phyloP scores from a whole-genome alignment of 2,113 vertebrate genomes.

The Puntigrus tetrazona region DNA sequence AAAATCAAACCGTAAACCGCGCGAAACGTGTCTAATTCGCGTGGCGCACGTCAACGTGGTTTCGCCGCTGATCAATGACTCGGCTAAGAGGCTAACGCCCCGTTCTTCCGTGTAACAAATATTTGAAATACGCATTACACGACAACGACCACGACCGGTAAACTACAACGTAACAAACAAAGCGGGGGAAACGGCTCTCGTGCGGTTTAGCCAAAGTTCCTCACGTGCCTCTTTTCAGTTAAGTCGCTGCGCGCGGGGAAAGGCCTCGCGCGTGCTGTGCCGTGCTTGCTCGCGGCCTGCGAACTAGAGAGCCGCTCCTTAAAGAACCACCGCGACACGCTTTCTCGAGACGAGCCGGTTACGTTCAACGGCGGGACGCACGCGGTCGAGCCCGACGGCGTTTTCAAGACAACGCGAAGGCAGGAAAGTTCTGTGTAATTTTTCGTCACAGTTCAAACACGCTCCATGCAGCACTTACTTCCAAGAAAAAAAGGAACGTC shows the following conservation, averaged over 20 bases:
- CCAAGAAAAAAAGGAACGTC: slow-evolving; percentile 80
- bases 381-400: neutral
- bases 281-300: slow-evolving; percentile 28
- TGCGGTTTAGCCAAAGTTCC: neutral
- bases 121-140: neutral
- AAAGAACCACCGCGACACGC: neutral
- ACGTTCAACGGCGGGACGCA: too few relatives aligned
- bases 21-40: neutral
- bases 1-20: neutral
- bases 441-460: slow-evolving; percentile 68
- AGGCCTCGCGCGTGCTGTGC: slow-evolving; percentile 55
- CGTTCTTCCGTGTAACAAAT: neutral
- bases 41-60: slow-evolving; percentile 22
- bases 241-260: slow-evolving; percentile 38
- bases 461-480: slow-evolving; percentile 82
- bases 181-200: neutral
- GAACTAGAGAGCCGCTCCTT: neutral
- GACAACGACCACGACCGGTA: neutral
- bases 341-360: neutral
- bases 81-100: slow-evolving; percentile 29
- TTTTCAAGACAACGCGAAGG: neutral
- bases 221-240: slow-evolving; percentile 12
- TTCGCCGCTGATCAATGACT: slow-evolving; percentile 27
- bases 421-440: slow-evolving; percentile 23
- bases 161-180: neutral